Base-by-base conservation (phyloP, 2,113 vertebrate genomes). In the Chaetops frenatus region DNA sequence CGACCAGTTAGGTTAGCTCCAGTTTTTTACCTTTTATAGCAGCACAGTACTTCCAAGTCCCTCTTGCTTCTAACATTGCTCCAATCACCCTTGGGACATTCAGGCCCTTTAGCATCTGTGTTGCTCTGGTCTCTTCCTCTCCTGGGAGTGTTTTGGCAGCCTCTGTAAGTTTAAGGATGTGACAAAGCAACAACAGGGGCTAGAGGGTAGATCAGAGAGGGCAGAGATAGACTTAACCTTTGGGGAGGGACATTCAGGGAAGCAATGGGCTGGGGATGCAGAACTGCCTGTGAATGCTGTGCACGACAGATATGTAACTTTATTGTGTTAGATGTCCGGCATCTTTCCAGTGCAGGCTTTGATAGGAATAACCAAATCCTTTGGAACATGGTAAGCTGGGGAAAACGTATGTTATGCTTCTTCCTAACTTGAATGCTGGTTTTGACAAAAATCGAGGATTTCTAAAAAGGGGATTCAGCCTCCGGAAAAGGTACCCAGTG, bases 321-420 rank as follows among this genome's bases (percentile, higher is more conserved):
- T 2, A 44, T 44, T 1, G 10, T 11, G 36, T 54, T 60, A 27
- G 9, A 6, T 1, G 18, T 29, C 44, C 66, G 23, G 58, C 24
- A 50, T 56, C 15, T 76, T 82, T 66, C 47, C 22, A 62, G 40
- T 4, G 27, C 15, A 45, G 19, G 42, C 23, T 78, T 51, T 56
- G 33, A 31, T 2, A 45, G 56, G 27, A 61, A 40, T 19, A 69
- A 51, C 15, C 1, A 35, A 70, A 58, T 21, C 31, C 25, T 61
- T 54, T 6, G 5, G 38, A 31, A 44, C 12, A 40, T 7, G 42
- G 15, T 25, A 70, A 60, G 7, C 58, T 12, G n/a, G 2, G 3
- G 18, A 2, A n/a, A 73, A 53, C 0, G 2, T 7, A 2, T 5
- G 6, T 40, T 29, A 31, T 1, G 23, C 27, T 27, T 29, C 38